Evolutionary conservation across 2,888 invertebrate species (phyloP).

Genomic region (Mamestra brassicae): DNA sequence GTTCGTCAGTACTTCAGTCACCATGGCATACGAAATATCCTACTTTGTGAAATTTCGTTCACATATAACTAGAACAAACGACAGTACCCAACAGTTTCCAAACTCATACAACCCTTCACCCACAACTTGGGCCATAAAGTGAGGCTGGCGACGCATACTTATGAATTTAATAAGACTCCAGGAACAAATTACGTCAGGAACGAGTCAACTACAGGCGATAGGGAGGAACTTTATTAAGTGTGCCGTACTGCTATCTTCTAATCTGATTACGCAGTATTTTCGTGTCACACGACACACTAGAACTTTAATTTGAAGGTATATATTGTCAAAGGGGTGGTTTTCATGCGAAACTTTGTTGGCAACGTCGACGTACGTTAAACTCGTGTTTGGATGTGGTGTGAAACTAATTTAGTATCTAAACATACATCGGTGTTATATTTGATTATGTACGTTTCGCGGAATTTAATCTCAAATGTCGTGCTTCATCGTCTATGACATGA

Average conservation of each 20-base stretch:
- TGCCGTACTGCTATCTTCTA: slow-evolving; percentile 64
- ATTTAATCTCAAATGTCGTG: slow-evolving; percentile 33
- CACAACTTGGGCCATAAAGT: slow-evolving; percentile 71
- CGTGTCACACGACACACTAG: slow-evolving; percentile 55
- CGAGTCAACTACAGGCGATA: slow-evolving; percentile 74
- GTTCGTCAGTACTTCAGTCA: not conserved
- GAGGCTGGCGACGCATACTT: slow-evolving; percentile 79
- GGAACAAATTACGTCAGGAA: slow-evolving; percentile 81
- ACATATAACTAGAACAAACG: slow-evolving; percentile 32
- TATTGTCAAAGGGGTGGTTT: slow-evolving; percentile 36
- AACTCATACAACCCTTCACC: slow-evolving; percentile 52
- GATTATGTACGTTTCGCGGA: slow-evolving; percentile 15
- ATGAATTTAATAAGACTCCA: slow-evolving; percentile 85
- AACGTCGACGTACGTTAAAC: slow-evolving; percentile 22
- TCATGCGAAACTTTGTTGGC: slow-evolving; percentile 27
- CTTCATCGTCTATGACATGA: slow-evolving; percentile 13
- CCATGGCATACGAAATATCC: slow-evolving; percentile 16
- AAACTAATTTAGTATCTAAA: slow-evolving; percentile 53
- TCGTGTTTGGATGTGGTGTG: slow-evolving; percentile 32
- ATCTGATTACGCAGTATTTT: slow-evolving; percentile 70
- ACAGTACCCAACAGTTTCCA: slow-evolving; percentile 34
- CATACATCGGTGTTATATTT: slow-evolving; percentile 32
- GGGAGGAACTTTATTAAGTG: slow-evolving; percentile 71
- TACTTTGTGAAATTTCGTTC: slow-evolving; percentile 17
- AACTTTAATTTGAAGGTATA: slow-evolving; percentile 59